Conservation (phyloP, 2,888 invertebrate species). For the Trichacis sp. region DNA sequence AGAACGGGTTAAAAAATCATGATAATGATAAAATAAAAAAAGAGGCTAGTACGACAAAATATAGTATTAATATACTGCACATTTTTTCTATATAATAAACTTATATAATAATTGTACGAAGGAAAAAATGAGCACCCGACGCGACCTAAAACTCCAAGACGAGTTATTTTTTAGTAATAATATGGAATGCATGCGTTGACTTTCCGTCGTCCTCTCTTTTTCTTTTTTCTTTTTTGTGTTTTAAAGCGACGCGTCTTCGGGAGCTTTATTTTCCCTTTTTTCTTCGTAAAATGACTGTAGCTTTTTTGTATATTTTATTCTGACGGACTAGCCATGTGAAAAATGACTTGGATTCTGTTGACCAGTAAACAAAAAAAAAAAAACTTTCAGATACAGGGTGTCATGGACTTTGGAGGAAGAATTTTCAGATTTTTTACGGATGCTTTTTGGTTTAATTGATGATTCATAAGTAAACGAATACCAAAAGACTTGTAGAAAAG, state of each 20-base stretch:
- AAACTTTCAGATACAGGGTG: no score
- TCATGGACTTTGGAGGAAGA: no score
- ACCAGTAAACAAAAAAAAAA: no score
- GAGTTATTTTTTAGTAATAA: not conserved
- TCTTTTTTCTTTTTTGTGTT: no score
- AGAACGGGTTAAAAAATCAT: conserved; percentile 47
- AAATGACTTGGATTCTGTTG: no score
- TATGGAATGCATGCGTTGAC: not conserved
- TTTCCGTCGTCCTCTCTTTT: no score
- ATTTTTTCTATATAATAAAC: conserved; percentile 1
- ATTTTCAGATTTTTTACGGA: no score
- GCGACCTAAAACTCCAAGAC: no score
- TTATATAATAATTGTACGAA: conserved; percentile 2
- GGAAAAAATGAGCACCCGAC: not conserved
- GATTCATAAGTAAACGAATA: no score
- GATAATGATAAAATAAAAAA: conserved; percentile 21
- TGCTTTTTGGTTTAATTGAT: no score
- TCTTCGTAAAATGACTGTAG: not conserved
- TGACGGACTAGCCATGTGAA: not conserved
- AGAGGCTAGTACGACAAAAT: conserved; percentile 17
- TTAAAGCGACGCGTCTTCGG: not conserved
- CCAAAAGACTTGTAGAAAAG: no score
- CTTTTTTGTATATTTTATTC: not conserved
- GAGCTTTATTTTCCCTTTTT: not conserved
- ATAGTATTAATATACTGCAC: conserved; percentile 7